A percentile compares a stretch with the other conserved stretches of the same genome.
These are phyloP conservation scores for Xenops minutus DNA, from an alignment of 2,797 vertebrate genomes.

Conservation along the genomic window DNA sequence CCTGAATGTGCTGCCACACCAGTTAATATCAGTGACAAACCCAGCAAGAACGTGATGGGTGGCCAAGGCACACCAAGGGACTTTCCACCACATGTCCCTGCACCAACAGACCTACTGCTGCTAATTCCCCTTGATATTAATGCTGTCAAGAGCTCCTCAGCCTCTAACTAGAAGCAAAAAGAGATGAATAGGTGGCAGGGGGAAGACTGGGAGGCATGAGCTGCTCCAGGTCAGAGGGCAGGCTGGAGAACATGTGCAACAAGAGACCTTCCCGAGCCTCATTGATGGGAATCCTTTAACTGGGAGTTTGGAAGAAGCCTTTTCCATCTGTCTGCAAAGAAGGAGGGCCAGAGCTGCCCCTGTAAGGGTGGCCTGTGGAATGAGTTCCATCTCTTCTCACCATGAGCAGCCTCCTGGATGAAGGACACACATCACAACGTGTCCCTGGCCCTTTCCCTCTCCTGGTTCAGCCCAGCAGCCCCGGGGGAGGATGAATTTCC, in stretches of 20 bases:
- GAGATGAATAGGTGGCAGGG: background rate
- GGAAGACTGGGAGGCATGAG: background rate
- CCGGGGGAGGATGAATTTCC: slow-evolving; percentile 42
- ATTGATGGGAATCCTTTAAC: background rate
- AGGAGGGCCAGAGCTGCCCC: background rate
- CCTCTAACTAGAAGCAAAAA: background rate
- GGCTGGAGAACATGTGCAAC: background rate
- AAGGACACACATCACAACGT: background rate
- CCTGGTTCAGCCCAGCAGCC: background rate
- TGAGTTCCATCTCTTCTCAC: background rate
- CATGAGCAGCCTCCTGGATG: background rate
- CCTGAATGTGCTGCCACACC: background rate
- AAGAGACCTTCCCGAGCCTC: background rate
- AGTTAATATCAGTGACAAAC: accelerated
- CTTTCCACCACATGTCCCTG: accelerated
- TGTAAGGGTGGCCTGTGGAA: background rate
- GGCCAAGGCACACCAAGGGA: accelerated
- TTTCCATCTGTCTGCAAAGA: slow-evolving; percentile 2
- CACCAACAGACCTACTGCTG: background rate
- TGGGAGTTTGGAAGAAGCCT: background rate
- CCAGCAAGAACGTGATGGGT: background rate
- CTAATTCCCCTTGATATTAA: background rate
- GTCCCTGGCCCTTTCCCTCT: background rate
- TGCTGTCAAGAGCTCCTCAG: background rate
- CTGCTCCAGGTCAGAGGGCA: background rate